Percentiles rank a stretch among this genome's conserved stretches.
These are phyloP conservation scores for Ceratitis capitata DNA, from an alignment of 1,140 invertebrate species.

Conservation along the genomic window DNA sequence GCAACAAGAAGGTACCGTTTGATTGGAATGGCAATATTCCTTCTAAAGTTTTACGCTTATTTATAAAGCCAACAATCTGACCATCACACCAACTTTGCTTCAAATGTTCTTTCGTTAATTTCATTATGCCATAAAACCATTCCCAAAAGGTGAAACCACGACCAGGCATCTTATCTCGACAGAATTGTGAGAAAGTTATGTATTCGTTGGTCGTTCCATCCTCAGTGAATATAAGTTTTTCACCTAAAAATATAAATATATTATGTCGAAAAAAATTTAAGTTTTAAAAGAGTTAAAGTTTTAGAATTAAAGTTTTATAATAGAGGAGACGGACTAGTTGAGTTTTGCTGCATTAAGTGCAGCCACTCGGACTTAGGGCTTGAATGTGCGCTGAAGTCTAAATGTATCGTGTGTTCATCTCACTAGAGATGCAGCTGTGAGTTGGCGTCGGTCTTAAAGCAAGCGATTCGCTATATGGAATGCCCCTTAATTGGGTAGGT, in stretches of 20 bases:
- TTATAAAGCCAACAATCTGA: conserved; percentile 90
- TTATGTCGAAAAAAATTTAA: too few species aligned
- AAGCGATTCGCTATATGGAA: too few species aligned
- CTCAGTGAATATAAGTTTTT: conserved; percentile 59
- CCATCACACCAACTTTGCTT: conserved; percentile 89
- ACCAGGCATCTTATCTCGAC: conserved; percentile 90
- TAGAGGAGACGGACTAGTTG: too few species aligned
- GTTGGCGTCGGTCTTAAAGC: too few species aligned
- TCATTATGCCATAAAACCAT: conserved; percentile 98
- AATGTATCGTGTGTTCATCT: too few species aligned
- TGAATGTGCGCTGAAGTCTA: too few species aligned
- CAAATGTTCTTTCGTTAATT: conserved; percentile 92
- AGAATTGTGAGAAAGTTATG: conserved; percentile 91
- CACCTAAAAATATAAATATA: conserved; percentile 50
- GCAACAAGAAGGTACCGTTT: conserved; percentile 89
- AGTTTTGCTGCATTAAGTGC: too few species aligned
- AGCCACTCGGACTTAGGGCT: too few species aligned
- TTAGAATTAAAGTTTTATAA: too few species aligned
- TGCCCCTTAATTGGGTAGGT: too few species aligned
- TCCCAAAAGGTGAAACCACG: conserved; percentile 98
- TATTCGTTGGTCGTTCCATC: conserved; percentile 66
- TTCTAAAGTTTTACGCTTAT: conserved; percentile 80
- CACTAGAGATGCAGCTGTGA: too few species aligned
- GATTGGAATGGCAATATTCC: conserved; percentile 81
- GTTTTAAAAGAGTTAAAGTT: too few species aligned